Base-by-base conservation (phyloP, 92 coral and sea anemone genomes). In the Epizoanthus illoricatus region DNA sequence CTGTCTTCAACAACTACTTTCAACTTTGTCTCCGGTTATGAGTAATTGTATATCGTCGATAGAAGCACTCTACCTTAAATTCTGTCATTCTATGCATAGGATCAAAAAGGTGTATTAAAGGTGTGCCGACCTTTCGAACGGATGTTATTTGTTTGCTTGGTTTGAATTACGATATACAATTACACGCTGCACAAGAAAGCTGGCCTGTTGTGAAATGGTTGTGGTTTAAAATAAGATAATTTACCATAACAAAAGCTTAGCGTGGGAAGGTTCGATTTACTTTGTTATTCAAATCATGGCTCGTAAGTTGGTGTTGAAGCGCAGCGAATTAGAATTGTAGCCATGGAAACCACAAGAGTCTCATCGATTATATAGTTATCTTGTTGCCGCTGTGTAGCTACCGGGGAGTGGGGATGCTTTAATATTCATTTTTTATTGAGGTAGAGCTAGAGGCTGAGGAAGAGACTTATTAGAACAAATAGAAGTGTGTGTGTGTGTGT, bases 171-270 rank as follows among this genome's bases (percentile, higher is more conserved):
- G 39, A 65, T 63, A 19, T 63, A 63, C 68, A 63, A 17, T 7
- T 65, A 8, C 40, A 28, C 42, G 40, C 73, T 28, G 7, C 73
- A 55, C 61, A 23, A 52, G 63, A 2, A 52, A 41, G 16, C 79
- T n/a, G 56, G 12, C 15, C 17, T 24, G 63, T 73, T 73, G 33
- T 73, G 24, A 23, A 73, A 49, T 15, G 23, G 63, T 73, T 73
- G 79, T 52, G 36, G 36, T 54, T 47, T 47, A 52, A 19, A 23
- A 73, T 47, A 24, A 73, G 54, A 60, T 36, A 47, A 52, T 39
- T 73, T 73, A 47, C 20, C 79, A 73, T 73, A 73, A 73, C 79
- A 73, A 73, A 73, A 65, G 43, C 70, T 2, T 65, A 64, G 79
- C 79, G 64, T 54, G 64, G 79, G 79, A 73, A 73, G 79, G 28